phyloP scores from a whole-genome alignment of 2,888 invertebrate species.

The Tachina grossa region DNA sequence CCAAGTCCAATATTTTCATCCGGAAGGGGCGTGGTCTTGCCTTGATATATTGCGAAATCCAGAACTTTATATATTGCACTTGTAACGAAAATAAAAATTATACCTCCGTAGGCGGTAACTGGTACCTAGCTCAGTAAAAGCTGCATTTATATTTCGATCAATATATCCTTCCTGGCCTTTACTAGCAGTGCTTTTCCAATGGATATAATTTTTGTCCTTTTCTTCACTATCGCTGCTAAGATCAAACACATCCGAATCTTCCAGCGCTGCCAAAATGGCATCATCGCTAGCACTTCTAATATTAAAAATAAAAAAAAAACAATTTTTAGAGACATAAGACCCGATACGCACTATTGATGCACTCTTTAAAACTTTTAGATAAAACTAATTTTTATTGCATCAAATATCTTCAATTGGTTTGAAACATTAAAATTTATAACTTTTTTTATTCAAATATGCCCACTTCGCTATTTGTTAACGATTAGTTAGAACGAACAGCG shows the following conservation, averaged over 20 bases:
- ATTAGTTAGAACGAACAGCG: too few species aligned
- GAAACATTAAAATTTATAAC: conserved; percentile 22
- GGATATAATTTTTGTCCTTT: conserved; percentile 36
- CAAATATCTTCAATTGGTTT: conserved; percentile 16
- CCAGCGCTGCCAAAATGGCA: conserved; percentile 43
- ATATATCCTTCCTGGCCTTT: conserved; percentile 40
- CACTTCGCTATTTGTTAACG: too few species aligned
- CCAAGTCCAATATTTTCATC: conserved; percentile 51
- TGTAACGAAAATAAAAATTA: conserved; percentile 22
- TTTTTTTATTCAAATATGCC: too few species aligned
- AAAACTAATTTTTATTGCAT: conserved; percentile 40
- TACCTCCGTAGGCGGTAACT: conserved; percentile 32
- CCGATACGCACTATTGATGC: conserved; percentile 42
- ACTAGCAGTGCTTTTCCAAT: conserved; percentile 46
- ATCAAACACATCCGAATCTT: conserved; percentile 44
- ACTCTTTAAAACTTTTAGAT: conserved; percentile 34
- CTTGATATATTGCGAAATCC: conserved; percentile 52
- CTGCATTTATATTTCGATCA: conserved; percentile 36
- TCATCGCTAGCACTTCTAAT: conserved; percentile 28
- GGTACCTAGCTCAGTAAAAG: conserved; percentile 25
- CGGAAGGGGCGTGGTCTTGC: conserved; percentile 47
- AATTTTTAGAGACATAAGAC: conserved; percentile 4
- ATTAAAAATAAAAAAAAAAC: conserved; percentile 31
- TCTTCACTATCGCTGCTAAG: conserved; percentile 49
- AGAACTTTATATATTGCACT: conserved; percentile 46